Evolutionary conservation across 1,140 invertebrate species (phyloP).

Genomic region (Macrosteles quadrilineatus): DNA sequence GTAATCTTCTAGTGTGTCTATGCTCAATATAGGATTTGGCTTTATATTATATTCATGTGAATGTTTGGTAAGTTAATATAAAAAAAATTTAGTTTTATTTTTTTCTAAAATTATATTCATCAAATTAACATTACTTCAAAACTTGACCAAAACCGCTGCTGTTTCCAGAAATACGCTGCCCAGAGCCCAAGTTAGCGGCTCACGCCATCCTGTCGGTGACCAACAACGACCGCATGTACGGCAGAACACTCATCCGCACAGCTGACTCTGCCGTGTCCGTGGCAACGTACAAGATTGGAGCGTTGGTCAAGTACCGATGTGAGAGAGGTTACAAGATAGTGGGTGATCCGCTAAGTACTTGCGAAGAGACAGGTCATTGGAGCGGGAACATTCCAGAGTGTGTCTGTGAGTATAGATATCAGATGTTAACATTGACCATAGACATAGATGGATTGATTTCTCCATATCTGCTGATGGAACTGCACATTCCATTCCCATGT

Average conservation of each 20-base stretch:
- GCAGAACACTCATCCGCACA: slow-evolving; percentile 73
- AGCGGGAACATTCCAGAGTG: slow-evolving; percentile 80
- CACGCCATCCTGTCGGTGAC: slow-evolving; percentile 84
- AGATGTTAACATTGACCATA: too few species aligned
- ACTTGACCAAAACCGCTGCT: too few species aligned
- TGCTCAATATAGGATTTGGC: too few species aligned
- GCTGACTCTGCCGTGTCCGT: slow-evolving; percentile 62
- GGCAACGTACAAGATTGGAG: slow-evolving; percentile 83
- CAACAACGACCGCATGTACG: slow-evolving; percentile 86
- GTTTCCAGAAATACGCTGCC: slow-evolving; percentile 81
- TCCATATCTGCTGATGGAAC: too few species aligned
- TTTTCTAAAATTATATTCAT: too few species aligned
- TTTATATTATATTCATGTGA: too few species aligned
- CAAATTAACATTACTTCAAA: too few species aligned
- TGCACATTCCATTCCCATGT: too few species aligned
- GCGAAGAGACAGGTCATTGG: slow-evolving; percentile 84
- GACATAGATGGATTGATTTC: too few species aligned
- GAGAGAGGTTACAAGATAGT: slow-evolving; percentile 86
- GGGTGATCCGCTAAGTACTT: slow-evolving; percentile 75
- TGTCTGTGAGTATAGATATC: slow-evolving; percentile 82
- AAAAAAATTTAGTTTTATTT: too few species aligned
- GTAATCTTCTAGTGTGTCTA: too few species aligned
- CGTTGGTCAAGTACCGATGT: slow-evolving; percentile 85
- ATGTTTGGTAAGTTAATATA: too few species aligned
- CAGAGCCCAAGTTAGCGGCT: slow-evolving; percentile 74